Evolutionary conservation across 2,888 invertebrate species (phyloP), one percentile per base, ranked within the genome.

Genomic region (Melanophora roralis): DNA sequence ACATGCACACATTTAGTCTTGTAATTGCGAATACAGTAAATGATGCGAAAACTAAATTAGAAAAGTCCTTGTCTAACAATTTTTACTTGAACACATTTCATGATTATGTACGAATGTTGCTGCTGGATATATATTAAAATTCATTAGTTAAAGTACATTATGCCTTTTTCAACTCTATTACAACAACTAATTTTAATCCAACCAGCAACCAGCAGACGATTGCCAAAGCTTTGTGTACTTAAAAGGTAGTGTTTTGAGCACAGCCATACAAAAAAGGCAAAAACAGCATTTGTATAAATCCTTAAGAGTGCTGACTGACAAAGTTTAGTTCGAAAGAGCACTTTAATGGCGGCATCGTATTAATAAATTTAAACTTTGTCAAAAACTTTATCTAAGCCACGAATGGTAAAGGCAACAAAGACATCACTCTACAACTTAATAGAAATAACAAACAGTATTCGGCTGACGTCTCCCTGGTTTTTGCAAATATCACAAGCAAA

Each of bases 91-190:
- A 38, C 12, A 12, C 4, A 14, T 45, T 19, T 43, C 32, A 34
- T 32, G 12, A 14, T 62, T 62, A 43, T 53, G 64, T 16, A 43
- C 36, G 23, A 36, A 59, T 59, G 11, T 60, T 23, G 38, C 5
- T 23, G 36, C 34, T 85, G 86, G 85, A 84, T 85, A n/a, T 36
- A 23, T 14, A 86, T 87, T 86, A 84, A 86, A 86, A 87, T 86
- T 87, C 86, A 86, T 86, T 87, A 85, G 84, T 85, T 84, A 84
- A 85, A 86, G 86, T 85, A 85, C 85, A 85, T 62, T 74, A 38
- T 53, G 57, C 6, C 14, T 8, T 74, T 59, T 19, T n/a, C 49
- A 38, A 36, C 27, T 27, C 4, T 6, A 5, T 27, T 21, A 32
- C 12, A 9, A 14, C 12, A 45, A 16, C 23, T 8, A 3, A 6